Base-by-base conservation (phyloP, 2,797 vertebrate genomes). In the Enteromius unitaeniatus region DNA sequence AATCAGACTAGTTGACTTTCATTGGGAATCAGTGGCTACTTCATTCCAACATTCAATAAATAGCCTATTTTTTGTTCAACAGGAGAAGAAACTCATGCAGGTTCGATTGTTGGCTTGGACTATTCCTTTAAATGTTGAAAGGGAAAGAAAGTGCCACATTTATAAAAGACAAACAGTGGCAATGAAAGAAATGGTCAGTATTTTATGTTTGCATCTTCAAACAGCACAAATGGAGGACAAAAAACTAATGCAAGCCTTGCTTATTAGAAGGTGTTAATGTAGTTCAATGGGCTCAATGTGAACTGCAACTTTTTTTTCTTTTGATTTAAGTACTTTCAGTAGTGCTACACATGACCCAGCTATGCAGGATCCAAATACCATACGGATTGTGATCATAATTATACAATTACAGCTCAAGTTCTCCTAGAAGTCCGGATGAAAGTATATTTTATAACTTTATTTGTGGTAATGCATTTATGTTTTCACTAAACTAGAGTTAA, bases 281-380 rank as follows among this genome's bases (percentile, higher is more conserved):
- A 88, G 55, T 81, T 17, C 67, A 83, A 31, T 70, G 69, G 81
- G 87, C 31, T 68, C 79, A 80, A 60, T 70, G 88, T 90, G 88
- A 87, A 91, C 85, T 91, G 83, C 79, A 90, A 88, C n/a, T 49
- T 85, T 87, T 85, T 93, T 89, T 86, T 86, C 80, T 86, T 88
- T 91, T 91, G 85, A 83, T 90, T 89, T 85, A 75, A 91, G 89
- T 88, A 82, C 87, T 79, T 91, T 86, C 83, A 86, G 84, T 67
- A 83, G 78, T 69, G 85, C 88, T 86, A 80, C 85, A 64, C 84
- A 83, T 75, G 58, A 78, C 23, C 45, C 55, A 73, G 67, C 65
- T 60, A 65, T 73, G 23, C 19, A 0, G 28, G 21, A 75, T 77
- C 28, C 15, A 21, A 82, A 75, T 40, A 53, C 62, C 40, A 51